Conservation (phyloP, 2,888 invertebrate genomes). For the Nomada lathburiana region DNA sequence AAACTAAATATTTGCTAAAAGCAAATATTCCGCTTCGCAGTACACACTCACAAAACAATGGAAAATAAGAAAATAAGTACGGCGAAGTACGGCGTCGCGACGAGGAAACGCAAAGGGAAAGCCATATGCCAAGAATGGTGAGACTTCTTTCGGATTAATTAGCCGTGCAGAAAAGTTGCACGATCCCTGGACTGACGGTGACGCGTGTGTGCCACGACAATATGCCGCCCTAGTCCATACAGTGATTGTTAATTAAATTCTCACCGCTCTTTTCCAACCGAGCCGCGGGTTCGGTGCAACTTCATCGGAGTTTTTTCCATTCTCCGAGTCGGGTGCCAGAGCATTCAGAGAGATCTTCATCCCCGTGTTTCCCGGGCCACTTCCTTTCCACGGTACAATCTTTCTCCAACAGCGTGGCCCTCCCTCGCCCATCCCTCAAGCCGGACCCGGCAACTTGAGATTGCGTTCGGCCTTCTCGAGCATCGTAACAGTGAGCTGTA, state of each 20-base stretch:
- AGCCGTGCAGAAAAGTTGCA: conserved; percentile 63
- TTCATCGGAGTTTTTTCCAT: conserved; percentile 66
- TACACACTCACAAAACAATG: too few species aligned
- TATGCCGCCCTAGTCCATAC: conserved; percentile 70
- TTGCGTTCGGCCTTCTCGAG: conserved; percentile 51
- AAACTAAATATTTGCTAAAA: too few species aligned
- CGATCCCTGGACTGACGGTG: conserved; percentile 55
- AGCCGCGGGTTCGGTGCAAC: conserved; percentile 43
- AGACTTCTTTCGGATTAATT: conserved; percentile 82
- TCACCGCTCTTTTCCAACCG: conserved; percentile 59
- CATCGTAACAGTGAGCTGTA: conserved; percentile 56
- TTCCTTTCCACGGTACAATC: neutral
- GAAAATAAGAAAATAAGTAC: too few species aligned
- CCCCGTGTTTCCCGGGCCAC: conserved; percentile 17
- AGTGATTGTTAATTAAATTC: conserved; percentile 82
- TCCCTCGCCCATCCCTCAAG: neutral
- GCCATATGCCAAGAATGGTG: conserved; percentile 35
- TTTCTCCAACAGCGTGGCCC: conserved; percentile 6
- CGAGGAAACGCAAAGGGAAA: neutral
- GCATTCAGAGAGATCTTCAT: conserved; percentile 19
- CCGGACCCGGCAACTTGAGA: conserved; percentile 52
- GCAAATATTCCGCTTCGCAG: too few species aligned
- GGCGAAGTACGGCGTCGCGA: neutral
- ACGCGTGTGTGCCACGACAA: conserved; percentile 78
- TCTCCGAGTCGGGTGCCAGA: conserved; percentile 11